Conservation (phyloP, 1,140 invertebrate genomes). For the Popillia japonica region DNA sequence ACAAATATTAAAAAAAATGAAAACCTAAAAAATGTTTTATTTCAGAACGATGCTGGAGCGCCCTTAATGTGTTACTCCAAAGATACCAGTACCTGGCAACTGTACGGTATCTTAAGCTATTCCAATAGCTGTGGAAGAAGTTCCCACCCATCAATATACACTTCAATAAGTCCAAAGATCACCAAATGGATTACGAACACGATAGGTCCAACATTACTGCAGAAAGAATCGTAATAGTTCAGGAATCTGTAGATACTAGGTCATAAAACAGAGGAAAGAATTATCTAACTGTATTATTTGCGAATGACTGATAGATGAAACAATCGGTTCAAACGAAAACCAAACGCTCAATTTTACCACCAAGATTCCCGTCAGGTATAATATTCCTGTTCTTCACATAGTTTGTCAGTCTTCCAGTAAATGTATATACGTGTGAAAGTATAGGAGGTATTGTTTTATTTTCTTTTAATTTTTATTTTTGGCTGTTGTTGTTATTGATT, state of each 20-base stretch:
- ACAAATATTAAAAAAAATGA: too few species aligned
- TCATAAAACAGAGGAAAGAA: constrained; percentile 17
- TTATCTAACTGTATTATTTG: neutral
- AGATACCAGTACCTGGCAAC: constrained; percentile 65
- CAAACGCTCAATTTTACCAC: neutral
- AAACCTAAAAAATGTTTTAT: too few species aligned
- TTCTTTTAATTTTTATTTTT: neutral
- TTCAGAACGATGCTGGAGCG: constrained; percentile 71
- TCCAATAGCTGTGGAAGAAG: constrained; percentile 68
- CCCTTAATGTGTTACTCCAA: constrained; percentile 71
- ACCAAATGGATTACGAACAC: constrained; percentile 59
- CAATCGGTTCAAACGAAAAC: constrained; percentile 2
- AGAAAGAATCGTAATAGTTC: constrained; percentile 34
- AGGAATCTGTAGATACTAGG: constrained; percentile 28
- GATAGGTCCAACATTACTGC: constrained; percentile 46
- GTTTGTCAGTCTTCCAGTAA: neutral
- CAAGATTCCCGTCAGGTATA: neutral
- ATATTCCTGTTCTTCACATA: neutral
- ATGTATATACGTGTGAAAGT: neutral
- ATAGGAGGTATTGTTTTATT: neutral
- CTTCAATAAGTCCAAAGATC: constrained; percentile 55
- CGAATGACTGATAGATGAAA: constrained; percentile 14
- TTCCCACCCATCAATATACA: constrained; percentile 68
- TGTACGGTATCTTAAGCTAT: constrained; percentile 69
- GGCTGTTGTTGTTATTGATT: constrained; percentile 29